A percentile compares a stretch with the other conserved stretches of the same genome.
phyloP scores from a whole-genome alignment of 2,113 vertebrate genomes.

The Clarias macrocephalus region DNA sequence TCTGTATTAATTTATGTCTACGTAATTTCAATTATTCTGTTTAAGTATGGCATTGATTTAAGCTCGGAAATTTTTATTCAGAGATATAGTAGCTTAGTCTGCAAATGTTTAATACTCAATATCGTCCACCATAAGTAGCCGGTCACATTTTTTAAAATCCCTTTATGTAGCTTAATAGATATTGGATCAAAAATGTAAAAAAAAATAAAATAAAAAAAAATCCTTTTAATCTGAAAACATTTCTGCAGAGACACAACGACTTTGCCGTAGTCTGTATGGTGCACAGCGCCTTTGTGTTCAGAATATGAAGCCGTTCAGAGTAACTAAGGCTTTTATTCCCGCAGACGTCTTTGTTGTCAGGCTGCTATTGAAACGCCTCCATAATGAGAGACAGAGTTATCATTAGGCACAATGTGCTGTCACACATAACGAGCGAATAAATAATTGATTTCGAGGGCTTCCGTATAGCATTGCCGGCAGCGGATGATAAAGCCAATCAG shows the following conservation, averaged over 20 bases:
- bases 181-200: neutral
- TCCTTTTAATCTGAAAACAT: neutral
- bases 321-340: neutral
- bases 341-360: conserved; percentile 38
- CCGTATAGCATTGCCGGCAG: neutral
- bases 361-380: conserved; percentile 46
- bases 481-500: conserved; percentile 25
- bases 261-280: neutral
- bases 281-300: conserved; percentile 5
- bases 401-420: conserved; percentile 48
- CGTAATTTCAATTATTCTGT: neutral
- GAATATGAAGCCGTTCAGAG: neutral
- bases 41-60: neutral
- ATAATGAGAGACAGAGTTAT: conserved; percentile 31
- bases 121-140: neutral
- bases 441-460: conserved; percentile 38
- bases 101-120: neutral
- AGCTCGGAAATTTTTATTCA: neutral
- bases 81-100: neutral
- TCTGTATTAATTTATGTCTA: neutral
- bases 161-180: neutral
- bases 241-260: neutral
- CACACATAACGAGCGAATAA: conserved; percentile 28
- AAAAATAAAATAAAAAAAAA: neutral
- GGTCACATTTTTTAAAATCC: neutral